Percentiles rank a stretch among this genome's conserved stretches.
Evolutionary conservation across 2,113 vertebrate species (phyloP).

Genomic region (Ginglymostoma cirratum): DNA sequence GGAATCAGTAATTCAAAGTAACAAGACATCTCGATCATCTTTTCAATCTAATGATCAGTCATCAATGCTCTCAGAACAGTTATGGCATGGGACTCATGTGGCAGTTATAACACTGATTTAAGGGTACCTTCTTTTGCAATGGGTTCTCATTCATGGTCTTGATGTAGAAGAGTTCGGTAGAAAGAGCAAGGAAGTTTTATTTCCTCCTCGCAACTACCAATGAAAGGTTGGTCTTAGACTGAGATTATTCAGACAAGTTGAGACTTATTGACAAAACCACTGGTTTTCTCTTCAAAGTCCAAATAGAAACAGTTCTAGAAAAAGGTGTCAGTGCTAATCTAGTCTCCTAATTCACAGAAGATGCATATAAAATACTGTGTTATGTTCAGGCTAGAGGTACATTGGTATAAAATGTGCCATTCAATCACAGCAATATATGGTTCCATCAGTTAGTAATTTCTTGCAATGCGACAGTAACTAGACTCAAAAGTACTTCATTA

Average conservation of each 20-base stretch:
- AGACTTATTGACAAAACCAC: neutral
- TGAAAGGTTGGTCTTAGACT: neutral
- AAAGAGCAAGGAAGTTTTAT: neutral
- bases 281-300: neutral
- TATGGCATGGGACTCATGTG: too few relatives aligned
- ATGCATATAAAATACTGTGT: neutral
- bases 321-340: neutral
- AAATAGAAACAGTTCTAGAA: neutral
- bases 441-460: neutral
- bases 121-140: neutral
- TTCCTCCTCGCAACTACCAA: neutral
- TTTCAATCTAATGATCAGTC: neutral
- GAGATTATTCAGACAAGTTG: neutral
- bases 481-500: neutral
- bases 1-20: neutral
- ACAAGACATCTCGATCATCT: neutral
- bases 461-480: neutral
- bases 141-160: neutral
- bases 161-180: neutral
- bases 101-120: neutral
- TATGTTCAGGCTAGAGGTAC: neutral
- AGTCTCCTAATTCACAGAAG: neutral
- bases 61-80: neutral
- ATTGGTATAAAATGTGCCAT: neutral
- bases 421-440: neutral